These are phyloP conservation scores for Geococcyx californianus DNA, from an alignment of 2,113 vertebrate species.

Conservation along the genomic window DNA sequence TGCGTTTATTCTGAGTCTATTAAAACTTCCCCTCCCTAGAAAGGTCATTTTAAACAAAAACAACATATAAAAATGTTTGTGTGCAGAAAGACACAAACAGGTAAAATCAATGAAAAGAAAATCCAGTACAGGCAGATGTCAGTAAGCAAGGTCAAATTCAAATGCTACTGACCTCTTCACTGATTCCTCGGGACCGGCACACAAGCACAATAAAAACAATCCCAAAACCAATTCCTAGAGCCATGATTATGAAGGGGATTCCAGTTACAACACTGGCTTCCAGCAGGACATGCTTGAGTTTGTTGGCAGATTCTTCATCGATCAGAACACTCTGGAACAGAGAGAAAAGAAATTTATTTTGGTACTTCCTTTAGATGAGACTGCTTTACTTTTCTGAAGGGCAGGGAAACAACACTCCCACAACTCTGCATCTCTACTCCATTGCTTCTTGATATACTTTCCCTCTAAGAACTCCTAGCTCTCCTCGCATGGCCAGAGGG, in stretches of 20 bases:
- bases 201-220: slow-evolving; percentile 80
- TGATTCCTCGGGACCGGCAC: slow-evolving; percentile 78
- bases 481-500: background rate
- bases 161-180: slow-evolving; percentile 79
- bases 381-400: background rate
- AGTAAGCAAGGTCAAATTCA: background rate
- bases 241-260: slow-evolving; percentile 89
- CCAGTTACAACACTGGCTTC: slow-evolving; percentile 79
- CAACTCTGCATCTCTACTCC: background rate
- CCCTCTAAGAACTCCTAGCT: background rate
- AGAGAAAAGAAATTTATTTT: background rate
- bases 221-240: slow-evolving; percentile 85
- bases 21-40: slow-evolving; percentile 66
- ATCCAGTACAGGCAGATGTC: background rate
- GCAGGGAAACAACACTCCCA: background rate
- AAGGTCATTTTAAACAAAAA: slow-evolving; percentile 48
- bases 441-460: background rate
- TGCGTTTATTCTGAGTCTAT: slow-evolving; percentile 61
- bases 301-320: slow-evolving; percentile 81
- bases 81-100: background rate
- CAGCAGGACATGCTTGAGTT: slow-evolving; percentile 70
- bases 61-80: background rate
- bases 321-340: slow-evolving; percentile 84
- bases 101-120: background rate
- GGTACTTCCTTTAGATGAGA: background rate